Evolutionary conservation across 2,888 invertebrate genomes (phyloP), one percentile per base, ranked within the genome.

Genomic region (Lamellibrachia columna): DNA sequence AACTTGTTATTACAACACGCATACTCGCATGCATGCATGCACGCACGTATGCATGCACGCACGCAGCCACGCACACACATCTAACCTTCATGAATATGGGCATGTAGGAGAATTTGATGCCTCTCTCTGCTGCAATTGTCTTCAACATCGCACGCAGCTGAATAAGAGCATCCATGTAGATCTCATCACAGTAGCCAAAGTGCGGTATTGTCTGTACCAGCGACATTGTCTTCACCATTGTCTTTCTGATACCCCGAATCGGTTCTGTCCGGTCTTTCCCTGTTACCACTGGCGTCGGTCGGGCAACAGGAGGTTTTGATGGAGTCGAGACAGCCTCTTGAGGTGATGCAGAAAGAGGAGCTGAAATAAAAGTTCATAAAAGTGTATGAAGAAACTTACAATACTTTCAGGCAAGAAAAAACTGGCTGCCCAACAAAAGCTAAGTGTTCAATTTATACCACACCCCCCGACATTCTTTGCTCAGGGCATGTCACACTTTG

Each of bases 151-250:
- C 97, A 91, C 98, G 97, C 75, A 98, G 97, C 93, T 97, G 97
- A 0, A 98, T 97, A 94, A 99, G 97, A 28, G 93, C 97, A 0
- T 98, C 98, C 94, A 99, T 97, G 95, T 98, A 97, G 93, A 99
- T 98, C 97, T 99, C 99, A 95, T 99, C 99, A 94, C 96, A 98
- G 96, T 99, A 99, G 4, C 98, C 98, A 96, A 99, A 99, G 96
- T 99, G 99, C 0, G 99, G 99, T 92, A 97, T 96, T 90, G 94
- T 93, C 97, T 98, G 97, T 11, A 99, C 97, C 95, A 97, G 98
- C 0, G 98, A 98, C 99, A 99, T 99, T 0, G 98, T 98, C 97
- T 98, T 99, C 93, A 98, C 98, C 99, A 99, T 99, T 2, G 98
- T 98, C 96, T 98, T 98, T 52, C 97, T 97, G 95, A 99, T 98